Percentiles rank a stretch among this genome's conserved stretches.
phyloP scores from a whole-genome alignment of 2,888 invertebrate genomes.

The Melinaea marsaeus region DNA sequence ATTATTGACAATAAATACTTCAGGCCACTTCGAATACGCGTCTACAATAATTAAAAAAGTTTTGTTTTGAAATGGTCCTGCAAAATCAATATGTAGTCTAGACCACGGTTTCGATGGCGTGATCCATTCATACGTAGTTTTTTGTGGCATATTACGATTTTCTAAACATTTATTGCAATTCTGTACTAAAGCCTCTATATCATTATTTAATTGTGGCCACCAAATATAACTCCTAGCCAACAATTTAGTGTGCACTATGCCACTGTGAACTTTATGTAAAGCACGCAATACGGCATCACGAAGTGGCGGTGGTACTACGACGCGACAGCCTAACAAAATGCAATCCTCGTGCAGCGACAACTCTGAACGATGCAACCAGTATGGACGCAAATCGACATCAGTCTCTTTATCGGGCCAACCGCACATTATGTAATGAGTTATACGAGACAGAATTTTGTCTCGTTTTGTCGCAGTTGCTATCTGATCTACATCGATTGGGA shows the following conservation, averaged over 20 bases:
- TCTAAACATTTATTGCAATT: slow-evolving; percentile 13
- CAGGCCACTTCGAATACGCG: slow-evolving; percentile 28
- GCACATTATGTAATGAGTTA: slow-evolving; percentile 10
- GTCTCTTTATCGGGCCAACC: too few species aligned
- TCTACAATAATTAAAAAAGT: slow-evolving; percentile 28
- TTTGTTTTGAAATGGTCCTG: slow-evolving; percentile 27
- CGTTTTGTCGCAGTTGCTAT: slow-evolving; percentile 19
- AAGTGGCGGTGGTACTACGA: slow-evolving; percentile 13
- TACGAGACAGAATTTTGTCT: slow-evolving; percentile 16
- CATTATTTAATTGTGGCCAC: slow-evolving; percentile 31
- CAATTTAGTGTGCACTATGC: slow-evolving; percentile 32
- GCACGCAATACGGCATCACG: slow-evolving; percentile 14
- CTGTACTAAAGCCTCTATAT: slow-evolving; percentile 14
- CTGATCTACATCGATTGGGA: background rate
- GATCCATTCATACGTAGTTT: slow-evolving; percentile 21
- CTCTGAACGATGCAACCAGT: slow-evolving; percentile 18
- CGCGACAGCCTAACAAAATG: slow-evolving; percentile 19
- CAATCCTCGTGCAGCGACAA: slow-evolving; percentile 21
- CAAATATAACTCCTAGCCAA: slow-evolving; percentile 33
- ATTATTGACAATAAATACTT: slow-evolving; percentile 22
- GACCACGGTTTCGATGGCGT: slow-evolving; percentile 24
- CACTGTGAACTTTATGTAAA: slow-evolving; percentile 27
- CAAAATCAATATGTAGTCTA: slow-evolving; percentile 30
- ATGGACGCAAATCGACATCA: slow-evolving; percentile 9
- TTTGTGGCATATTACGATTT: slow-evolving; percentile 22